Evolutionary conservation across 2,797 vertebrate species (phyloP).

Genomic region (Halcyon smyrnensis): DNA sequence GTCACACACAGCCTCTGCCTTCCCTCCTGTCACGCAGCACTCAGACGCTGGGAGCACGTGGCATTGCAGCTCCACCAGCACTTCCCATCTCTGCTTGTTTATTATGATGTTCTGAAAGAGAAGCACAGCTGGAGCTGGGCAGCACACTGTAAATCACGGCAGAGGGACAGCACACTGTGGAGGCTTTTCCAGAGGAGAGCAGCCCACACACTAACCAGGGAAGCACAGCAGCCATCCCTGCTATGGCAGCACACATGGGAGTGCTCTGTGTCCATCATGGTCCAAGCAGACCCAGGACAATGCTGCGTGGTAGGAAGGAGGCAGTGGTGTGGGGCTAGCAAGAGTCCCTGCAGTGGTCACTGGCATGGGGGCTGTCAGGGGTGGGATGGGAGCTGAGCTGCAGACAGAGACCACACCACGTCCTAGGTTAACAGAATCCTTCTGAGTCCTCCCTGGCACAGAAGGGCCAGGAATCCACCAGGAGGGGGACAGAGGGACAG

Average conservation of each 20-base stretch:
- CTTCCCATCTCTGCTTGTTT: not conserved
- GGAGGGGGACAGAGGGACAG: not conserved
- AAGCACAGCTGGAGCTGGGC: not conserved
- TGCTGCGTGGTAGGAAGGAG: not conserved
- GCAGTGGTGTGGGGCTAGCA: not conserved
- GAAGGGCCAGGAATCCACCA: not conserved
- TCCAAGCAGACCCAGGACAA: not conserved
- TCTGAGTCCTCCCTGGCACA: not conserved
- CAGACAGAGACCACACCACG: not conserved
- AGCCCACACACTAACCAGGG: not conserved
- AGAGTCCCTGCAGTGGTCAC: not conserved
- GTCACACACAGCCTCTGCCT: accelerated
- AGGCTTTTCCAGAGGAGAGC: not conserved
- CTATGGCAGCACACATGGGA: accelerated
- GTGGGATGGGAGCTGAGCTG: not conserved
- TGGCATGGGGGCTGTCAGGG: accelerated
- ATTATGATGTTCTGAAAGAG: not conserved
- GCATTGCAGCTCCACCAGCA: accelerated
- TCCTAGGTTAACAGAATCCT: accelerated
- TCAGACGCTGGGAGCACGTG: accelerated
- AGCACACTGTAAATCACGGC: not conserved
- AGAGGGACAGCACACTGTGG: too few relatives aligned
- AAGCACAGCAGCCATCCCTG: accelerated
- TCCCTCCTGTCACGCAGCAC: not conserved
- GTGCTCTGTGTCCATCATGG: accelerated